Conservation (phyloP, 1,140 invertebrate genomes). For the Drosophila guanche region DNA sequence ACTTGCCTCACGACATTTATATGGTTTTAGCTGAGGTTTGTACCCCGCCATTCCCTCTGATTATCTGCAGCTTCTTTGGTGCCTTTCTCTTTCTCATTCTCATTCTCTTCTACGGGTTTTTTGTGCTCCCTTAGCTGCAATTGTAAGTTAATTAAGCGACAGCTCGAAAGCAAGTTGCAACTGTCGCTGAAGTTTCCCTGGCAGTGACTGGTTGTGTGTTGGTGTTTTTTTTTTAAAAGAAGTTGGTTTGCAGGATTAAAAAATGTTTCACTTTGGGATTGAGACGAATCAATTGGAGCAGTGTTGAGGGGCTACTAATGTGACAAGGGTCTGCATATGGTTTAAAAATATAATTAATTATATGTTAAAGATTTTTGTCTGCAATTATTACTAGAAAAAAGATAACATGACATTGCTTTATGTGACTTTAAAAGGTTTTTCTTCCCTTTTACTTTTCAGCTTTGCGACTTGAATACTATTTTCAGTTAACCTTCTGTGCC, state of each 20-base stretch:
- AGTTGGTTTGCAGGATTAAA: not conserved
- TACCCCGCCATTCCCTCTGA: constrained; percentile 38
- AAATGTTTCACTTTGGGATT: too few relatives aligned
- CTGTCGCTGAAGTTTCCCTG: constrained; percentile 23
- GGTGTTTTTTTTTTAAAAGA: not conserved
- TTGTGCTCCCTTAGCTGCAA: constrained; percentile 38
- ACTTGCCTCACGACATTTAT: constrained; percentile 74
- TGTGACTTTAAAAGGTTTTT: too few relatives aligned
- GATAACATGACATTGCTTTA: too few relatives aligned
- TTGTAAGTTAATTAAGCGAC: constrained; percentile 69
- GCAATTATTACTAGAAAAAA: too few relatives aligned
- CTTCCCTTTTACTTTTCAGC: not conserved
- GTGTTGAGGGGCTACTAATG: too few relatives aligned
- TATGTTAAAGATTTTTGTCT: too few relatives aligned
- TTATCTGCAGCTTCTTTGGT: not conserved
- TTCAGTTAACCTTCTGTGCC: not conserved
- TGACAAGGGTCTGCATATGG: too few relatives aligned
- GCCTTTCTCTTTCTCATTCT: not conserved
- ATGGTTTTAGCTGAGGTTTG: constrained; percentile 68
- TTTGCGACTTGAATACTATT: not conserved
- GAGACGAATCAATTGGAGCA: too few relatives aligned
- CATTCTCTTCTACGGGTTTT: not conserved
- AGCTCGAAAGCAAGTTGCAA: constrained; percentile 45
- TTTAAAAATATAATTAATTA: too few relatives aligned
- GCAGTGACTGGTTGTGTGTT: too few relatives aligned